These are phyloP conservation scores for Artemia sinica DNA, from an alignment of 2,888 invertebrate genomes.

Conservation along the genomic window DNA sequence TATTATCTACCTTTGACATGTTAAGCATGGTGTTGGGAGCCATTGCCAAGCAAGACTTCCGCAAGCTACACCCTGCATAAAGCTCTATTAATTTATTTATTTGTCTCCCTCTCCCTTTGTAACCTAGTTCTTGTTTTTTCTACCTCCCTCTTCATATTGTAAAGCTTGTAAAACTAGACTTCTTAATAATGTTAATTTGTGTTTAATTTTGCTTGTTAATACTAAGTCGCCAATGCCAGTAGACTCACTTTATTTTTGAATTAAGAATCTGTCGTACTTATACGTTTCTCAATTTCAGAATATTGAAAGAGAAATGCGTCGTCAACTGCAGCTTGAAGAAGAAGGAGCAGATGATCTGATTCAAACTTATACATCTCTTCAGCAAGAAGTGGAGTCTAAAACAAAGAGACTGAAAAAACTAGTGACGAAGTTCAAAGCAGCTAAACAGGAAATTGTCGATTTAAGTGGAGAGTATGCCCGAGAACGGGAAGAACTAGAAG, in stretches of 20 bases:
- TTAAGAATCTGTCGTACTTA: slow-evolving; percentile 11
- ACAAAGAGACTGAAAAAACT: slow-evolving; percentile 81
- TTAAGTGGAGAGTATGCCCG: slow-evolving; percentile 71
- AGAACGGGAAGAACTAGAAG: slow-evolving; percentile 79
- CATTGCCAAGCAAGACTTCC: too few species aligned
- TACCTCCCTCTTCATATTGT: too few species aligned
- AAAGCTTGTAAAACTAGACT: too few species aligned
- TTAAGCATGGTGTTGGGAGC: too few species aligned
- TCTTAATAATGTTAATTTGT: too few species aligned
- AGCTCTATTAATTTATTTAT: too few species aligned
- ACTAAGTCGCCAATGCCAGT: too few species aligned
- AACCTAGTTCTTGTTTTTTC: too few species aligned
- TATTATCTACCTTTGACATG: too few species aligned
- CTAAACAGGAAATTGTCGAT: slow-evolving; percentile 60
- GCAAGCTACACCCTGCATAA: too few species aligned
- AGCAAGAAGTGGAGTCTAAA: slow-evolving; percentile 93
- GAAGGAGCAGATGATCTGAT: slow-evolving; percentile 75
- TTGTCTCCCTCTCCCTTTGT: too few species aligned
- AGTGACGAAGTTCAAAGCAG: slow-evolving; percentile 56
- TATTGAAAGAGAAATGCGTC: slow-evolving; percentile 72
- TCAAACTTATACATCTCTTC: slow-evolving; percentile 73
- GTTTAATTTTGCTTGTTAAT: too few species aligned
- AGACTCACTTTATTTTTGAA: slow-evolving; percentile 15
- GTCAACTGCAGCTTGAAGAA: slow-evolving; percentile 80
- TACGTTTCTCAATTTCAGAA: slow-evolving; percentile 28